phyloP scores from a whole-genome alignment of 1,140 invertebrate species.

The Drusus annulatus region DNA sequence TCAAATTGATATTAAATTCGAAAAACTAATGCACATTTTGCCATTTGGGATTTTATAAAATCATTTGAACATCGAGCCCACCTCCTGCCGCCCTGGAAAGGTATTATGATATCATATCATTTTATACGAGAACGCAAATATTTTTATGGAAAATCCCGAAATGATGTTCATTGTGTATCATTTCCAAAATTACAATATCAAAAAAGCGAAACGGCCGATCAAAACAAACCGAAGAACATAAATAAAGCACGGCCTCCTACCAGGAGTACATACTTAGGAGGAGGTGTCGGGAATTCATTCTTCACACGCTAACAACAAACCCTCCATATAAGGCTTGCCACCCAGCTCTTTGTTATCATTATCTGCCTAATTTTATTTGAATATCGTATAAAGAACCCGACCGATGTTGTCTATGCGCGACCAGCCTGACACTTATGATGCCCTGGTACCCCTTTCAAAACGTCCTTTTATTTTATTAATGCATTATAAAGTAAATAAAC shows the following conservation, averaged over 20 bases:
- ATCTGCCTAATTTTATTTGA: conserved; percentile 58
- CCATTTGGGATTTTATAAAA: no score
- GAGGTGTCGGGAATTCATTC: conserved; percentile 46
- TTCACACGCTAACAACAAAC: conserved; percentile 54
- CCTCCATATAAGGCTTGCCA: conserved; percentile 42
- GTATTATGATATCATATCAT: no score
- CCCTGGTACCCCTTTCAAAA: conserved; percentile 33
- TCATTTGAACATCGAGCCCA: no score
- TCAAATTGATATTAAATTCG: no score
- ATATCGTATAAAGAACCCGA: conserved; percentile 50
- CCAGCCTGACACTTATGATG: conserved; percentile 49
- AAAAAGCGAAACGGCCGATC: conserved; percentile 3
- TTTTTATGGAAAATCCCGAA: no score
- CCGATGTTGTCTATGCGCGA: conserved; percentile 48
- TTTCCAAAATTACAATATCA: background rate
- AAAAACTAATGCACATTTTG: no score
- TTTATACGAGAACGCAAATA: no score
- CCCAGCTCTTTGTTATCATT: conserved; percentile 58
- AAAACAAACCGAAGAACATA: background rate
- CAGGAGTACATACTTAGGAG: conserved; percentile 36
- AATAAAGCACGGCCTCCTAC: conserved; percentile 23
- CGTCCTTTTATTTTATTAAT: conserved; percentile 19
- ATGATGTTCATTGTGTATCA: background rate
- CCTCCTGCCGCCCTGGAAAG: no score
- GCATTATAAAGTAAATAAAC: conserved; percentile 40